phyloP scores from a whole-genome alignment of 2,113 vertebrate genomes.

The Bathybates hornii region DNA sequence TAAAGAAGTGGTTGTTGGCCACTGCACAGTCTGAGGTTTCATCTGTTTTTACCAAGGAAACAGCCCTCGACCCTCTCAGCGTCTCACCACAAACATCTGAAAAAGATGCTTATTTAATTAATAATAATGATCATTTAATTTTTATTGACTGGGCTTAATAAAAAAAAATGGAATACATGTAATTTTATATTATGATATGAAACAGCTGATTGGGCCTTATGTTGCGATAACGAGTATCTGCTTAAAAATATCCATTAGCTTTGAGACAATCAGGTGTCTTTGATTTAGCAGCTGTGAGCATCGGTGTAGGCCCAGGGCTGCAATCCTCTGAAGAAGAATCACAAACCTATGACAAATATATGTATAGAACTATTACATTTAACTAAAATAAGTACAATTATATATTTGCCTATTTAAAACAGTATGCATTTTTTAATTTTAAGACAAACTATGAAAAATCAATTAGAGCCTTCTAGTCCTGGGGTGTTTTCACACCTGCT shows the following conservation, averaged over 20 bases:
- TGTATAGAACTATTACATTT: not conserved
- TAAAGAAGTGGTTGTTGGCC: not conserved
- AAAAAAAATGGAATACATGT: not conserved
- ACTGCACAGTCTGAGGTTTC: not conserved
- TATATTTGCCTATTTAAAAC: not conserved
- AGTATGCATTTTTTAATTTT: not conserved
- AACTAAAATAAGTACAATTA: not conserved
- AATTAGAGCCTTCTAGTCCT: not conserved
- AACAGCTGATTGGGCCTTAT: not conserved
- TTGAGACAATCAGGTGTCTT: not conserved
- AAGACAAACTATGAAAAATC: not conserved
- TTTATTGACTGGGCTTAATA: not conserved
- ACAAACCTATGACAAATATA: not conserved
- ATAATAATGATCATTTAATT: not conserved
- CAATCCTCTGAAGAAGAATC: not conserved
- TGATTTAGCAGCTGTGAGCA: not conserved
- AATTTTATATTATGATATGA: not conserved
- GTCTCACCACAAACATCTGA: not conserved
- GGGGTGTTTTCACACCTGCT: not conserved
- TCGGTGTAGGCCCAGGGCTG: not conserved
- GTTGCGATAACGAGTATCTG: not conserved
- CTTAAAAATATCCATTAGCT: not conserved
- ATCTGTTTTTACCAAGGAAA: not conserved
- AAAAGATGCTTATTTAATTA: not conserved
- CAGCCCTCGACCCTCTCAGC: not conserved